These are phyloP conservation scores for Chymomyza amoena DNA, from an alignment of 2,888 invertebrate species.

Conservation along the genomic window DNA sequence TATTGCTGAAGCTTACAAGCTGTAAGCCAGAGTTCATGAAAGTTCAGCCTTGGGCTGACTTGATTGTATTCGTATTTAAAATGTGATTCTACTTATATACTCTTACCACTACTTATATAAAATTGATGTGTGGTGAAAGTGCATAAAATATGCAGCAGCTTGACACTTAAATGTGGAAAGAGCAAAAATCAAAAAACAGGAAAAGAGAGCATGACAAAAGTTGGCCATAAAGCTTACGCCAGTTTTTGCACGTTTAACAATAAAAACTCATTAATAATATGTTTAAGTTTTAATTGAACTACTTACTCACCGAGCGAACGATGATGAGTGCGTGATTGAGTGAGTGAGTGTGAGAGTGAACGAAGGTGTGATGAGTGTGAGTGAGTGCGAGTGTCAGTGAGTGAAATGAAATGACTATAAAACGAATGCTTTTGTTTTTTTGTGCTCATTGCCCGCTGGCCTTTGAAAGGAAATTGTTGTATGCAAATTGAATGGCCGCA, in stretches of 20 bases:
- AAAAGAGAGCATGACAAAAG: neutral
- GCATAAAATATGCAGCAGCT: constrained; percentile 48
- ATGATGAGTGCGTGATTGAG: constrained; percentile 5
- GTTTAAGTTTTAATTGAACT: constrained; percentile 71
- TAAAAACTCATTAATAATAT: constrained; percentile 72
- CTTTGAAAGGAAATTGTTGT: constrained; percentile 53
- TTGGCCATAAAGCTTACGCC: constrained; percentile 49
- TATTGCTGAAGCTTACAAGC: no score
- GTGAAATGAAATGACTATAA: neutral
- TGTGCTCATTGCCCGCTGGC: neutral
- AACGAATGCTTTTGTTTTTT: constrained; percentile 13
- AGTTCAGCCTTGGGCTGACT: neutral
- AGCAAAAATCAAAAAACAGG: no score
- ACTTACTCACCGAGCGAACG: constrained; percentile 47
- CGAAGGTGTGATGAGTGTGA: no score
- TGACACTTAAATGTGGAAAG: neutral
- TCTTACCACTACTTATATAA: neutral
- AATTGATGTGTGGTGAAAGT: constrained; percentile 49
- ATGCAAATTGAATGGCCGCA: constrained; percentile 49
- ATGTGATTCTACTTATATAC: neutral
- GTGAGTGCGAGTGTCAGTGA: neutral
- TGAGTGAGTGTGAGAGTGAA: neutral
- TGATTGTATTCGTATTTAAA: constrained; percentile 10
- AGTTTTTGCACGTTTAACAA: constrained; percentile 60
- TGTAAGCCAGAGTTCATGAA: neutral